Evolutionary conservation across 2,113 vertebrate species (phyloP), one percentile per base, ranked within the genome.

Genomic region (Dolichotis patagonum): DNA sequence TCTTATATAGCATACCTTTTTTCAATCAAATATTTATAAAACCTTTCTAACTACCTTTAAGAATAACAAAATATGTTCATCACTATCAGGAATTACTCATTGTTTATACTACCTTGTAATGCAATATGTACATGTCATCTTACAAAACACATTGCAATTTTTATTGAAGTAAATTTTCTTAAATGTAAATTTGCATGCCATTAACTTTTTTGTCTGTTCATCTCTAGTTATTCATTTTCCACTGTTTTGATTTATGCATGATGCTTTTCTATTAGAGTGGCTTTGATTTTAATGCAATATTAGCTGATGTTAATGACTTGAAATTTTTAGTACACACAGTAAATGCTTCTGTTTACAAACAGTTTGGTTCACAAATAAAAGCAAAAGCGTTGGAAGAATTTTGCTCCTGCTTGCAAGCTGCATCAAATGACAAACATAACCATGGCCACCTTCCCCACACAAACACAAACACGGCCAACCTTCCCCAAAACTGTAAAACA

Each of bases 11-110:
- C 3, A 14, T 62, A 43, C 35, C 85, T 20, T 49, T 81, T 93
- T 88, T 13, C n/a, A 54, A 11, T 54, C 58, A 75, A 94, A 17
- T 84, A 32, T 91, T 80, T 96, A 90, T 19, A 60, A 95, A 26
- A 82, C 4, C 58, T 4, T 71, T 73, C 28, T 60, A 12, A 58
- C 20, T 71, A 22, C n/a, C 63, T 67, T 63, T 75, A 12, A 41
- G 85, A 60, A 62, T 88, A 63, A 78, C 17, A 75, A 63, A 90
- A 80, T 81, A 17, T 49, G 20, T 62, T 19, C 35, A 28, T 58
- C 41, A 19, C 43, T 35, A 35, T n/a, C 41, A 49, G 82, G 17
- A 82, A 32, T 77, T 28, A 35, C 1, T 87, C 28, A 67, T 38
- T 90, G 41, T 87, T 88, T 49, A 63, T 17, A 24, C 26, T 28